Conservation (phyloP, 2,113 vertebrate genomes). For the Misgurnus anguillicaudatus region DNA sequence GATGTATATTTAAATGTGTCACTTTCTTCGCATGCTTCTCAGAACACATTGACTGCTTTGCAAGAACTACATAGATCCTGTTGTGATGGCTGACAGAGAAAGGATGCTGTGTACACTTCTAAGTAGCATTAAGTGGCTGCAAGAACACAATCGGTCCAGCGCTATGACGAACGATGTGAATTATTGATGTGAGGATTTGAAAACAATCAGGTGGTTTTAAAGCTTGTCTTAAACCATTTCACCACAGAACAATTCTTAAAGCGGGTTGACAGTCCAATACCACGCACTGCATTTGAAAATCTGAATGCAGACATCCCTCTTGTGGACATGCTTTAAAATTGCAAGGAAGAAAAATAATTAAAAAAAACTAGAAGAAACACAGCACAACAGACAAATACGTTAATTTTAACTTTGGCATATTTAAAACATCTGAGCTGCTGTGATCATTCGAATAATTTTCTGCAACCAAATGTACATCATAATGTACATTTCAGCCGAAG, state of each 20-base stretch:
- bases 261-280: background rate
- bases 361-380: background rate
- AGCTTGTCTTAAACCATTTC: slow-evolving; percentile 20
- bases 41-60: background rate
- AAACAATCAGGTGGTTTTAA: slow-evolving; percentile 9
- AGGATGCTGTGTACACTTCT: background rate
- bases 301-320: background rate
- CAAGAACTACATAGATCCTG: slow-evolving; percentile 1
- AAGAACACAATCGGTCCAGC: slow-evolving; percentile 26
- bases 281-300: background rate
- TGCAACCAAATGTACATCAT: no score
- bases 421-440: background rate
- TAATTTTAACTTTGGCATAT: background rate
- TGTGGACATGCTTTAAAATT: background rate
- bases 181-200: slow-evolving; percentile 30
- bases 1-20: slow-evolving; percentile 22
- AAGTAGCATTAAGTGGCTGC: slow-evolving; percentile 36
- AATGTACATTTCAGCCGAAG: no score
- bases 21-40: background rate
- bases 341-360: background rate
- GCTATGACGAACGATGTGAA: slow-evolving; percentile 29
- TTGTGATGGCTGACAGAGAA: background rate
- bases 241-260: background rate
- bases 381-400: background rate
- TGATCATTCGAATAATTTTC: no score